These are phyloP conservation scores for Stenurella melanura DNA, from an alignment of 2,888 invertebrate genomes.

Conservation along the genomic window DNA sequence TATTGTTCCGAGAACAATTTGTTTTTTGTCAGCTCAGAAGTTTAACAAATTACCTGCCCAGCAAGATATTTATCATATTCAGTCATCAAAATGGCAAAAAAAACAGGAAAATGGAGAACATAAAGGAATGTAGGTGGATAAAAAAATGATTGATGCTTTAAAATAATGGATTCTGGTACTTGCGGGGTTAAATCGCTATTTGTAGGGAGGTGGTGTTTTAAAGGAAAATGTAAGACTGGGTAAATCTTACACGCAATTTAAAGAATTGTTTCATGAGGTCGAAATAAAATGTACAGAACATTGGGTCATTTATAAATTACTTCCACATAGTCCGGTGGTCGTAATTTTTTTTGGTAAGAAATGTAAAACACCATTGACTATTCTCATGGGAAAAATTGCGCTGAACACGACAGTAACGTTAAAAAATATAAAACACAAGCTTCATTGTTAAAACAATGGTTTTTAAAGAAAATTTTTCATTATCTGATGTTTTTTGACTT, in stretches of 20 bases:
- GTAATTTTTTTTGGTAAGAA: no score
- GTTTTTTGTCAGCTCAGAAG: background rate
- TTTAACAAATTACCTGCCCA: slow-evolving; percentile 2
- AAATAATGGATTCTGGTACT: slow-evolving; percentile 4
- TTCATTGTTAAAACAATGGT: no score
- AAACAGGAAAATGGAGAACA: slow-evolving; percentile 1
- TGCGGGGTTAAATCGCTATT: background rate
- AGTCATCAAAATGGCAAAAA: slow-evolving; percentile 6
- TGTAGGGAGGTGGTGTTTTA: background rate
- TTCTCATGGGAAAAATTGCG: no score
- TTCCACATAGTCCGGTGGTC: no score
- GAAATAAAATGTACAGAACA: no score
- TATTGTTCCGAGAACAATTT: slow-evolving; percentile 7
- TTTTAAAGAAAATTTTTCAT: no score
- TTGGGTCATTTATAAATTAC: no score
- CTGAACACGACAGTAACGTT: no score
- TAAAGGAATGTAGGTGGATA: slow-evolving; percentile 24
- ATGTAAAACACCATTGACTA: no score
- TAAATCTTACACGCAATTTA: background rate
- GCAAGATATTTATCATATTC: slow-evolving; percentile 19
- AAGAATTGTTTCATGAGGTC: no score
- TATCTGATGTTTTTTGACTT: no score
- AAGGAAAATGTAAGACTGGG: background rate
- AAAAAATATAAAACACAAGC: no score
- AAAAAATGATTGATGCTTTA: slow-evolving; percentile 23